Evolutionary conservation across 2,113 vertebrate species (phyloP).

Genomic region (Dendrocopos noguchii): DNA sequence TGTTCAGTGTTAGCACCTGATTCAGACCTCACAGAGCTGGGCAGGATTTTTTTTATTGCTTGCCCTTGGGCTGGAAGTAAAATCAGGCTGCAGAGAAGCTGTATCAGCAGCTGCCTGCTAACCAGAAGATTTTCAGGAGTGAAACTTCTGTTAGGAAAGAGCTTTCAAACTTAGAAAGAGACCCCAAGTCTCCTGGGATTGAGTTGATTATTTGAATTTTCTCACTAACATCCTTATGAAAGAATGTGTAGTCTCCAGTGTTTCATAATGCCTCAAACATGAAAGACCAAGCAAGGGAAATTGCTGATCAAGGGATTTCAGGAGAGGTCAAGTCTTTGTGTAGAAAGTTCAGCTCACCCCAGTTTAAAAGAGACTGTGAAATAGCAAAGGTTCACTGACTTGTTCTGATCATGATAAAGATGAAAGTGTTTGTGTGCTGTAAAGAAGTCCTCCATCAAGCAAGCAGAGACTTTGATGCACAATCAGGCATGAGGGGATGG

Average conservation of each 20-base stretch:
- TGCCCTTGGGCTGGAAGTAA: conserved; percentile 13
- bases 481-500: neutral
- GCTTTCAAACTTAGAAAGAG: conserved; percentile 34
- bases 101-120: neutral
- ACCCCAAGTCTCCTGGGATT: neutral
- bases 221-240: conserved; percentile 35
- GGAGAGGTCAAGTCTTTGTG: conserved; percentile 50
- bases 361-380: conserved; percentile 13
- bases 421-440: neutral
- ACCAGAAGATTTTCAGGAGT: conserved; percentile 25
- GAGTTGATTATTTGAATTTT: conserved; percentile 50
- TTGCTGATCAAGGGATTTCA: conserved; percentile 55
- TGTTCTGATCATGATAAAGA: conserved; percentile 32
- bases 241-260: conserved; percentile 1
- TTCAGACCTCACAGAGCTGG: conserved; percentile 32
- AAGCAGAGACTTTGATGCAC: neutral
- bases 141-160: conserved; percentile 28
- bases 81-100: conserved; percentile 39
- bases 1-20: conserved; percentile 66
- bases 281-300: conserved; percentile 19
- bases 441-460: neutral
- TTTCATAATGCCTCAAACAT: conserved; percentile 22
- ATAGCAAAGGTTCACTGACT: neutral
- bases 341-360: conserved; percentile 38
- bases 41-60: conserved; percentile 32